phyloP scores from a whole-genome alignment of 37 sponge, comb jelly and placozoan genomes.

The Ephydatia muelleri region DNA sequence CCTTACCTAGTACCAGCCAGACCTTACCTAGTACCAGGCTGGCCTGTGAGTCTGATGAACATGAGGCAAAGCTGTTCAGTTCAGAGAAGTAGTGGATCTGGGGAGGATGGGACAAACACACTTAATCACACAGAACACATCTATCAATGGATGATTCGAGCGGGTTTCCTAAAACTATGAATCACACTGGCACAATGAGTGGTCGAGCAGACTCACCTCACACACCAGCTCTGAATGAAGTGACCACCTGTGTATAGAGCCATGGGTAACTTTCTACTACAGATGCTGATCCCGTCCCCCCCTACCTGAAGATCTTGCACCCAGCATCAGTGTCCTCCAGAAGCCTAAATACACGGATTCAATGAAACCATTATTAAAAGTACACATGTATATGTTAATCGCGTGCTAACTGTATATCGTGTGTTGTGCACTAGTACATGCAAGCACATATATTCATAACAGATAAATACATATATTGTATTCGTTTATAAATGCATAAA shows the following conservation, averaged over 20 bases:
- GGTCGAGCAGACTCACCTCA: conserved; percentile 27
- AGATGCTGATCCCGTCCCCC: no score
- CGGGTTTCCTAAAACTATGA: neutral
- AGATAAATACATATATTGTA: no score
- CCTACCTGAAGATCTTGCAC: conserved; percentile 50
- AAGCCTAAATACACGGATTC: conserved; percentile 29
- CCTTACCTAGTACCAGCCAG: neutral
- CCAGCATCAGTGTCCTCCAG: conserved; percentile 29
- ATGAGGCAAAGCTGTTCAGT: conserved; percentile 46
- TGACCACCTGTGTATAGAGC: conserved; percentile 52
- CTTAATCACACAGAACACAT: neutral
- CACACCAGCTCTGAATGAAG: conserved; percentile 72
- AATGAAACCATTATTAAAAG: no score
- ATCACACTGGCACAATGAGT: no score
- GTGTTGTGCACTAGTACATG: no score
- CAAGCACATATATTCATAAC: conserved; percentile 26
- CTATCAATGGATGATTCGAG: neutral
- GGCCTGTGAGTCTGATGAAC: conserved; percentile 48
- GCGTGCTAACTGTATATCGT: no score
- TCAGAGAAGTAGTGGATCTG: conserved; percentile 55
- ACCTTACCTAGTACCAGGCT: conserved; percentile 74
- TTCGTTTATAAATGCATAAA: conserved; percentile 21
- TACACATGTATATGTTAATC: no score
- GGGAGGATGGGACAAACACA: neutral
- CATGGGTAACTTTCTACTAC: neutral